phyloP scores from a whole-genome alignment of 30 jellyfish, hydroid and myxozoan species.

The Aurelia aurita region DNA sequence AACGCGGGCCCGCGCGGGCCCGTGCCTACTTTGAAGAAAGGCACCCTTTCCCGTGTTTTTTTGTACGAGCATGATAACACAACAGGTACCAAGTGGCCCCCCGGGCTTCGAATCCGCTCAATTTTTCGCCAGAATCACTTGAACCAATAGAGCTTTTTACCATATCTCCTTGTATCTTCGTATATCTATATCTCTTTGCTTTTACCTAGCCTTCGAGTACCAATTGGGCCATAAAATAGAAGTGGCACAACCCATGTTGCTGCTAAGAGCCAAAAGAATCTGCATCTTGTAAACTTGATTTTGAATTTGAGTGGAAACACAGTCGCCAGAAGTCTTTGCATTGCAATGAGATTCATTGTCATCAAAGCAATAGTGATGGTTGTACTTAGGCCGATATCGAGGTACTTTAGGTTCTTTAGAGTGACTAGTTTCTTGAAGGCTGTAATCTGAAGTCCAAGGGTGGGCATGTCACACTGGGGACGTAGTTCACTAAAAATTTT shows the following conservation, averaged over 20 bases:
- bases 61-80: too few relatives aligned
- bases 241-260: background rate
- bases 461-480: background rate
- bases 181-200: too few relatives aligned
- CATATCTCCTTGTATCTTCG: too few relatives aligned
- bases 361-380: background rate
- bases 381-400: background rate
- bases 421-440: background rate
- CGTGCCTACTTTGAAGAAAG: too few relatives aligned
- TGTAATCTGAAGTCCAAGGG: background rate
- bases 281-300: background rate
- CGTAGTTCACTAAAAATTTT: too few relatives aligned
- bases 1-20: too few relatives aligned
- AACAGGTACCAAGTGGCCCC: too few relatives aligned
- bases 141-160: too few relatives aligned
- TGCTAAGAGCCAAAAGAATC: background rate
- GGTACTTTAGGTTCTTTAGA: background rate
- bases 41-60: too few relatives aligned
- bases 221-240: background rate
- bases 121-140: too few relatives aligned
- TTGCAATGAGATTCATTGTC: background rate
- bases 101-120: too few relatives aligned
- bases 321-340: slow-evolving; percentile 1
- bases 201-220: too few relatives aligned
- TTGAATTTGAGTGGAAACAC: slow-evolving; percentile 13